Percentiles rank a stretch among this genome's conserved stretches.
Conservation (phyloP, 64 coral and sea anemone species). For the Dendronephthya gigantea region DNA sequence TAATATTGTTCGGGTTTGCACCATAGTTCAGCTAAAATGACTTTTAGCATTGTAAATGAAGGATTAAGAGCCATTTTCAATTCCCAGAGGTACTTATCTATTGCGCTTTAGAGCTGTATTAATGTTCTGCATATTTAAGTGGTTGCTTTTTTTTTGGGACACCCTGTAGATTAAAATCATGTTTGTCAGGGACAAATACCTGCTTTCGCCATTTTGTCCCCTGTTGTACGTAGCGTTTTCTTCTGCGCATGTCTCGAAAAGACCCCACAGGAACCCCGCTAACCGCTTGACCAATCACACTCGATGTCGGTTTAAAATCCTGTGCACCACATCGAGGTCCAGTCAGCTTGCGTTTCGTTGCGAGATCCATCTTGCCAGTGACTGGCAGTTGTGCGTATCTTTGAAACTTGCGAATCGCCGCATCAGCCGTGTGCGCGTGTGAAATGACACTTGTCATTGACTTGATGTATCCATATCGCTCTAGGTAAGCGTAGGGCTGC, state of each 20-base stretch:
- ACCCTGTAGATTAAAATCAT: too few relatives aligned
- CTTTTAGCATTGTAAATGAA: too few relatives aligned
- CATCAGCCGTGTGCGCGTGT: background rate
- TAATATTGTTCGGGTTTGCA: too few relatives aligned
- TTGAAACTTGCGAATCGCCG: background rate
- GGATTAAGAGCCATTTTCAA: too few relatives aligned
- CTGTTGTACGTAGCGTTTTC: background rate
- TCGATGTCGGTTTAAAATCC: background rate
- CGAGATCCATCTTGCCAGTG: background rate
- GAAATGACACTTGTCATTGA: background rate
- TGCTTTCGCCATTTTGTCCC: background rate
- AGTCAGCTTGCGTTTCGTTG: background rate
- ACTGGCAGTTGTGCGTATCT: background rate
- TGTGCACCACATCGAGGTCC: conserved; percentile 4
- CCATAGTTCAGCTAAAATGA: too few relatives aligned
- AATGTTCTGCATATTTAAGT: too few relatives aligned
- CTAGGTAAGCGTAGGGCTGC: background rate
- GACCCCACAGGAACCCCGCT: background rate
- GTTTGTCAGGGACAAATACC: background rate
- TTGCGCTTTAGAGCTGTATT: too few relatives aligned
- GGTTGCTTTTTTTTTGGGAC: too few relatives aligned
- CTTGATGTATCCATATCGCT: background rate
- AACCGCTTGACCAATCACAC: background rate
- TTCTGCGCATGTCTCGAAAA: background rate
- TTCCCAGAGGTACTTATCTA: too few relatives aligned